Percentiles rank a stretch among this genome's conserved stretches.
These are phyloP conservation scores for Macquaria australasica DNA, from an alignment of 2,113 vertebrate genomes.

Conservation along the genomic window DNA sequence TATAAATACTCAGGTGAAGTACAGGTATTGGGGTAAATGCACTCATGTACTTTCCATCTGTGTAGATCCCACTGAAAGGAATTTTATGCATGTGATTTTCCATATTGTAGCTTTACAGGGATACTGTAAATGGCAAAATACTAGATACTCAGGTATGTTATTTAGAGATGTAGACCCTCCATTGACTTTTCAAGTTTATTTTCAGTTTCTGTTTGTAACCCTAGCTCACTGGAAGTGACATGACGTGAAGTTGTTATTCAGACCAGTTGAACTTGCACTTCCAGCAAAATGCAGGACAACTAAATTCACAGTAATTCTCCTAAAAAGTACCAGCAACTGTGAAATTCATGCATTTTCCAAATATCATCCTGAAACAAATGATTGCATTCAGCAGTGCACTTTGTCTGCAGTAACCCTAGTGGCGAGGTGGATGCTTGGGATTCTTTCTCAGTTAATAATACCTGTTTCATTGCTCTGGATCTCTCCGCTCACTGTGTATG, in stretches of 20 bases:
- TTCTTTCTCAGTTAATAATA: conserved; percentile 61
- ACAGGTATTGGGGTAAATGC: too few species aligned
- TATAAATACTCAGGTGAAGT: neutral
- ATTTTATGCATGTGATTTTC: too few species aligned
- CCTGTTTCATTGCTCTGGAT: conserved; percentile 29
- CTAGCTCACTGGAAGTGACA: too few species aligned
- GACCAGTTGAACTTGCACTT: neutral
- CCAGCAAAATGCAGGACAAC: neutral
- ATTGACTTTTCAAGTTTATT: too few species aligned
- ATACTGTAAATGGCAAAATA: too few species aligned
- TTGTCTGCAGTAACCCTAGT: too few species aligned
- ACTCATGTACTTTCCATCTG: too few species aligned
- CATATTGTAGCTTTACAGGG: too few species aligned
- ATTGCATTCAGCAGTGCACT: neutral
- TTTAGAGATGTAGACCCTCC: too few species aligned
- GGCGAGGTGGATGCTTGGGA: conserved; percentile 62
- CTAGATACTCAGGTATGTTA: too few species aligned
- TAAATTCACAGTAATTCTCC: neutral
- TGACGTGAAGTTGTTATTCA: neutral
- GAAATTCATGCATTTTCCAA: neutral
- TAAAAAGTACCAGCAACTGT: neutral
- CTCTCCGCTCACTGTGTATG: conserved; percentile 10
- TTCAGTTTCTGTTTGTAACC: too few species aligned
- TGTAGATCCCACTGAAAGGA: too few species aligned
- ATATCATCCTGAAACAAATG: neutral